Evolutionary conservation across 92 coral and sea anemone species (phyloP), one percentile per base, ranked within the genome.

Genomic region (Chrysogorgia sp.): DNA sequence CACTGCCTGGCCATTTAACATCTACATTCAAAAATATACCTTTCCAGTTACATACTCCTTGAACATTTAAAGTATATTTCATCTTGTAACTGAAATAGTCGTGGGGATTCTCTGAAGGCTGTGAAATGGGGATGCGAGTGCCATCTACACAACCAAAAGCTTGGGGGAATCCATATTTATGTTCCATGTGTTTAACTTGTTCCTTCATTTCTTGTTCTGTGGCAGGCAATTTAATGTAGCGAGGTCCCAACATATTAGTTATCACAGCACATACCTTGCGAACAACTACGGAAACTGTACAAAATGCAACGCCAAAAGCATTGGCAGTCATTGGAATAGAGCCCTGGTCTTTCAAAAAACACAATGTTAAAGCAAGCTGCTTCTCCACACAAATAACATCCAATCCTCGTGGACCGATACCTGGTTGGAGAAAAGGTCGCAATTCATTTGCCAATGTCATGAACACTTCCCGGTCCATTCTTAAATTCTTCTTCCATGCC

Each of bases 1-100:
- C 76, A 17, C 77, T 74, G 30, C 85, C 82, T 33, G 89, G 85
- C 89, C 89, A 85, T 63, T 50, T n/a, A n/a, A 81, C 77, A 34
- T 85, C 90, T 34, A 82, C 86, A 70, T 82, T 79, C 40, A 82
- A 49, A 20, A 82, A 86, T 60, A 50, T 28, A 21, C 87, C 90
- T 30, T 45, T 76, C 75, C 85, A 85, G 58, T 82, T 82, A 79
- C 90, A 89, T 19, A 85, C 92, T 30, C 84, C 86, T 63, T 90
- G 88, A 3, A 75, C 85, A 76, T 84, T 90, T 19, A 86, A 23
- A 6, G 87, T 84, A 40, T 87, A 84, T 61, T 84, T 87, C 82
- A 61, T 69, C 64, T 90, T 87, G 58, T 87, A 90, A 57, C 87
- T 57, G 43, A 84, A 87, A 63, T 61, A 90, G 71, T 90, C 85